Percentiles rank a stretch among this genome's conserved stretches.
phyloP scores from a whole-genome alignment of 35 echinoderm and acorn worm genomes.

The Ophioderma brevispina region DNA sequence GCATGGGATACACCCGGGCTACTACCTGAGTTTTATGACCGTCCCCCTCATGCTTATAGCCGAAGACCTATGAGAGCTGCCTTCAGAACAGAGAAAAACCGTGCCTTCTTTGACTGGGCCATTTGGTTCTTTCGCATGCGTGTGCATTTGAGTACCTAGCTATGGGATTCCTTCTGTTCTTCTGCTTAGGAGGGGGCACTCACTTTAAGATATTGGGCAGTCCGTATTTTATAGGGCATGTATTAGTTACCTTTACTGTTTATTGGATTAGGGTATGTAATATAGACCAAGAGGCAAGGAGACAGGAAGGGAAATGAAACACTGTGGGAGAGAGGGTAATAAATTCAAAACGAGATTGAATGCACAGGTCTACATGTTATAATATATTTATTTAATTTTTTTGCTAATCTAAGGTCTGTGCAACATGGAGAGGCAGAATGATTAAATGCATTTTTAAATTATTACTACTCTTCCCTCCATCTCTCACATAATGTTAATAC shows the following conservation, averaged over 20 bases:
- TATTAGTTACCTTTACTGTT: slow-evolving; percentile 62
- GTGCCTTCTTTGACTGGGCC: slow-evolving; percentile 54
- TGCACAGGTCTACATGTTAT: too few species aligned
- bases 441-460: too few species aligned
- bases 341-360: too few species aligned
- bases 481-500: too few species aligned
- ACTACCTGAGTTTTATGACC: slow-evolving; percentile 94
- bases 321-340: neutral
- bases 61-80: slow-evolving; percentile 82
- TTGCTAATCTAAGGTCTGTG: too few species aligned
- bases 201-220: slow-evolving; percentile 65
- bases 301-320: slow-evolving; percentile 48
- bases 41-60: slow-evolving; percentile 85
- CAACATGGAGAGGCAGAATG: too few species aligned
- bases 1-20: slow-evolving; percentile 97
- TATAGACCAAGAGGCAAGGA: slow-evolving; percentile 47
- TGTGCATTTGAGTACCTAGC: slow-evolving; percentile 88
- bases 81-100: slow-evolving; percentile 86
- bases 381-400: too few species aligned
- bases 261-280: slow-evolving; percentile 29
- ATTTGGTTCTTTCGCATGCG: slow-evolving; percentile 94
- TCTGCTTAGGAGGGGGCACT: slow-evolving; percentile 23
- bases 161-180: slow-evolving; percentile 84
- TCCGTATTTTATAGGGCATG: slow-evolving; percentile 90
- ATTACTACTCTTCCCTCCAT: too few species aligned